phyloP scores from a whole-genome alignment of 2,888 invertebrate species.

The Amphipyra berbera region DNA sequence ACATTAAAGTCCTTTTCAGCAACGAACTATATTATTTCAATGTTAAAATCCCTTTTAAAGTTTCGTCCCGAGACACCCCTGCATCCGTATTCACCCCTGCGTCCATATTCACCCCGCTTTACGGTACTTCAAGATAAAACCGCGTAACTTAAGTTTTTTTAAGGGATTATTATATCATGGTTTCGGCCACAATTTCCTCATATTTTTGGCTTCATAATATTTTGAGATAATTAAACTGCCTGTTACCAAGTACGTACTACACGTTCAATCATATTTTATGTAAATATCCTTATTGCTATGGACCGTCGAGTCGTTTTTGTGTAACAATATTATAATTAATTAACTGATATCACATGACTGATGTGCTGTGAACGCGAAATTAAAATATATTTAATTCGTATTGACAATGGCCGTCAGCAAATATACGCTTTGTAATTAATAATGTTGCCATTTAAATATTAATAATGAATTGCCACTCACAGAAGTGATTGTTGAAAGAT shows the following conservation, averaged over 20 bases:
- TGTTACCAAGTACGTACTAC: background rate
- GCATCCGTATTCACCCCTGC: no score
- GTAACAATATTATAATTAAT: conserved; percentile 45
- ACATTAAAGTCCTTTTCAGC: no score
- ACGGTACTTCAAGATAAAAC: no score
- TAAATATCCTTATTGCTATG: conserved; percentile 22
- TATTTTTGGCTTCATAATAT: no score
- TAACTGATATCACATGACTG: conserved; percentile 39
- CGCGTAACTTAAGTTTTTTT: no score
- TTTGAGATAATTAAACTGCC: no score
- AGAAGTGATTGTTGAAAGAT: conserved; percentile 43
- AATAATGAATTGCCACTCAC: conserved; percentile 40
- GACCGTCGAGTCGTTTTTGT: background rate
- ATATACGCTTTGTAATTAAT: conserved; percentile 50
- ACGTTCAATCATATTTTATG: conserved; percentile 18
- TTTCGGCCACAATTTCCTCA: no score
- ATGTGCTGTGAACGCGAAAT: conserved; percentile 45
- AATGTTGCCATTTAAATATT: conserved; percentile 49
- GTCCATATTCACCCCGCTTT: no score
- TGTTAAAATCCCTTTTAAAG: no score
- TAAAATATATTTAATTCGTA: conserved; percentile 52
- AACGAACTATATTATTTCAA: no score
- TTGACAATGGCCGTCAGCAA: conserved; percentile 47
- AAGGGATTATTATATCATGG: no score
- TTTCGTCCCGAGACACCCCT: no score